phyloP scores from a whole-genome alignment of 1,140 invertebrate species.

The Cotesia chilonis region DNA sequence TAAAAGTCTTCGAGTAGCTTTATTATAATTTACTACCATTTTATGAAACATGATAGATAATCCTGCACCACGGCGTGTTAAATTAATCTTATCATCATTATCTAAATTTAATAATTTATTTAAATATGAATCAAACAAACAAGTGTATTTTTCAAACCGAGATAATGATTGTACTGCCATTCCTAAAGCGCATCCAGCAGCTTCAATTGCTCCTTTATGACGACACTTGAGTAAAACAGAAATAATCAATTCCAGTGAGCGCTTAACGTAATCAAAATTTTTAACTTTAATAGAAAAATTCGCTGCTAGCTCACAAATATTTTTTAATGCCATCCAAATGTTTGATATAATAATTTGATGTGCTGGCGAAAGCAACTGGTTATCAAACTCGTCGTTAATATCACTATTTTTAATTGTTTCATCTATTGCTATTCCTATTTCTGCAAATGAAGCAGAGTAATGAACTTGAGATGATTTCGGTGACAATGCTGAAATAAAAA shows the following conservation, averaged over 20 bases:
- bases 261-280: slow-evolving; percentile 58
- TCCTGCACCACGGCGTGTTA: slow-evolving; percentile 80
- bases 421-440: slow-evolving; percentile 69
- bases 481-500: slow-evolving; percentile 58
- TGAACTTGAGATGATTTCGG: slow-evolving; percentile 49
- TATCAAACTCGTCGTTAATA: slow-evolving; percentile 54
- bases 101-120: slow-evolving; percentile 45
- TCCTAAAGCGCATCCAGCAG: slow-evolving; percentile 71
- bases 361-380: slow-evolving; percentile 68
- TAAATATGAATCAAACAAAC: slow-evolving; percentile 46
- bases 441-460: slow-evolving; percentile 70
- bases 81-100: slow-evolving; percentile 54
- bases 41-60: slow-evolving; percentile 78
- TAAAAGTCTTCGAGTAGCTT: slow-evolving; percentile 58
- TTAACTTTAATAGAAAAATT: slow-evolving; percentile 54
- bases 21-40: slow-evolving; percentile 74
- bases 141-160: slow-evolving; percentile 43
- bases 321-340: slow-evolving; percentile 83
- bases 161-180: slow-evolving; percentile 55
- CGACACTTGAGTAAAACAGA: slow-evolving; percentile 75
- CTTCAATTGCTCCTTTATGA: slow-evolving; percentile 84
- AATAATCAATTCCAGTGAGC: slow-evolving; percentile 68
- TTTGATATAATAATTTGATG: slow-evolving; percentile 76
- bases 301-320: slow-evolving; percentile 68
- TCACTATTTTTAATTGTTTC: slow-evolving; percentile 50